These are phyloP conservation scores for Pachypeltis micranthus DNA, from an alignment of 1,140 invertebrate genomes.

Conservation along the genomic window DNA sequence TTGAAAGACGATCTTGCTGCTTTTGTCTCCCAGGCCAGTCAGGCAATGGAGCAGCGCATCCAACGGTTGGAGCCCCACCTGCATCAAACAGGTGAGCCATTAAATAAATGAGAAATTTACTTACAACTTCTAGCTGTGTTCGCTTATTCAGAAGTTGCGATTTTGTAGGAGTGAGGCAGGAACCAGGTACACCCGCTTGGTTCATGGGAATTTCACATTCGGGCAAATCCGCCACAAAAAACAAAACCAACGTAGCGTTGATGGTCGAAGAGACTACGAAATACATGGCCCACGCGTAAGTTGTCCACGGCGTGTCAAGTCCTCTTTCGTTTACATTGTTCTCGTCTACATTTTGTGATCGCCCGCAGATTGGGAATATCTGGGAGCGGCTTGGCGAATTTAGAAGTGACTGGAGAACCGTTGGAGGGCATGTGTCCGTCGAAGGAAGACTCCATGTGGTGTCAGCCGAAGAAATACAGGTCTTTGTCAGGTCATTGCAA, in stretches of 20 bases:
- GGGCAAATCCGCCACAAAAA: slow-evolving; percentile 37
- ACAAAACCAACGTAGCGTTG: slow-evolving; percentile 39
- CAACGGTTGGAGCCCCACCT: slow-evolving; percentile 34
- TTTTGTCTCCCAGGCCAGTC: slow-evolving; percentile 30
- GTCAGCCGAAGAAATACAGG: slow-evolving; percentile 11
- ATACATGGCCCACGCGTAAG: slow-evolving; percentile 38
- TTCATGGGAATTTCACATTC: slow-evolving; percentile 40
- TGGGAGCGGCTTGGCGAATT: neutral
- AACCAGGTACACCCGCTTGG: slow-evolving; percentile 39
- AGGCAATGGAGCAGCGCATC: slow-evolving; percentile 32
- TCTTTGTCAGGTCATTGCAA: slow-evolving; percentile 52
- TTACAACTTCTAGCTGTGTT: neutral
- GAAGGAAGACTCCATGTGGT: neutral
- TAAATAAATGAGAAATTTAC: neutral
- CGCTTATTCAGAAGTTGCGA: neutral
- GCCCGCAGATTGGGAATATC: slow-evolving; percentile 3
- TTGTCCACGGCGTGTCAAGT: too few relatives aligned
- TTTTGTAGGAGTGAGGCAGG: slow-evolving; percentile 33
- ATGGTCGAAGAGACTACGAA: slow-evolving; percentile 42
- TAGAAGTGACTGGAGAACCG: neutral
- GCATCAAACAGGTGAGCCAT: slow-evolving; percentile 31
- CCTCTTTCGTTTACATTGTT: neutral
- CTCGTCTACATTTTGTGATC: too few relatives aligned
- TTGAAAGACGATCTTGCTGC: slow-evolving; percentile 32
- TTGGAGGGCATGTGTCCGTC: neutral